These are phyloP conservation scores for Acanthosoma haemorrhoidale DNA, from an alignment of 2,888 invertebrate genomes.

Conservation along the genomic window DNA sequence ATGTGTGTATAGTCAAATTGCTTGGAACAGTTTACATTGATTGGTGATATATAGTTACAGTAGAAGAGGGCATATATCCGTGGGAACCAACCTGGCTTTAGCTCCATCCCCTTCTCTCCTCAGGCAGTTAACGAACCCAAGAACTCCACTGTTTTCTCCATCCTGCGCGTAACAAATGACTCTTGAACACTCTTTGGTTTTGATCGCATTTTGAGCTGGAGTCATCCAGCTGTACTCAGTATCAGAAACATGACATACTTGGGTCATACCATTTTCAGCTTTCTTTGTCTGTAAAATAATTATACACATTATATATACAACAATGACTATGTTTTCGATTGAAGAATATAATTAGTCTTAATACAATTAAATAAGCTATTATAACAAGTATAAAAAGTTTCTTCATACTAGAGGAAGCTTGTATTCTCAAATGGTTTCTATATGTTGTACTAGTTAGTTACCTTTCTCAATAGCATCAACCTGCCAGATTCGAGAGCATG, in stretches of 20 bases:
- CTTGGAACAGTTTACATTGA: too few species aligned
- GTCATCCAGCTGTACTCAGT: constrained; percentile 53
- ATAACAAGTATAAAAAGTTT: too few species aligned
- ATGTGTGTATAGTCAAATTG: too few species aligned
- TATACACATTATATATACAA: too few species aligned
- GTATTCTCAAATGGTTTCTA: too few species aligned
- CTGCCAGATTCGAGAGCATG: constrained; percentile 49
- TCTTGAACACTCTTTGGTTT: constrained; percentile 50
- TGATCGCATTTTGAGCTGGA: constrained; percentile 45
- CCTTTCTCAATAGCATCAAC: constrained; percentile 53
- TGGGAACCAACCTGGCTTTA: constrained; percentile 48
- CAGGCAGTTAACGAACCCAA: constrained; percentile 86
- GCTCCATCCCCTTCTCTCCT: constrained; percentile 71
- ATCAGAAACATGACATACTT: constrained; percentile 48
- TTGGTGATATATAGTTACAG: too few species aligned
- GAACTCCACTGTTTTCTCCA: constrained; percentile 66
- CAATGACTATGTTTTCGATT: too few species aligned
- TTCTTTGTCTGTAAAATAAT: constrained; percentile 7
- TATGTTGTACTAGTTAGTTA: too few species aligned
- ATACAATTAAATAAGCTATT: too few species aligned
- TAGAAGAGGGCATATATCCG: too few species aligned
- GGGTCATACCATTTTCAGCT: neutral
- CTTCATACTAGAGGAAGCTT: too few species aligned
- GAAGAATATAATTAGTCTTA: too few species aligned
- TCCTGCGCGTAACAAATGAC: constrained; percentile 63